Conservation (phyloP, 2,888 invertebrate genomes). For the Cyclophora punctaria region DNA sequence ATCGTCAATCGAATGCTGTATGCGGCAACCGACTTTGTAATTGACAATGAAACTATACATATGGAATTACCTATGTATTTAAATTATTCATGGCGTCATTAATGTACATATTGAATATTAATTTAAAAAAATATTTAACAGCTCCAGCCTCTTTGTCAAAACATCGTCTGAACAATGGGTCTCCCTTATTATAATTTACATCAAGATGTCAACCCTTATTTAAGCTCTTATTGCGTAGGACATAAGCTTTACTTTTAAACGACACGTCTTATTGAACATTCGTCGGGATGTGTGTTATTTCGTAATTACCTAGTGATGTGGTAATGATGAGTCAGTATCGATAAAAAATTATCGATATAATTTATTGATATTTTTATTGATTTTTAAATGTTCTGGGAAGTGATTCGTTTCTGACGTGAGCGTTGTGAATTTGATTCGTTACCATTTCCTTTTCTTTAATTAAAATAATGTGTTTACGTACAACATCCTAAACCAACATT, state of each 20-base stretch:
- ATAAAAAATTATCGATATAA: no score
- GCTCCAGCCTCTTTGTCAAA: constrained; percentile 34
- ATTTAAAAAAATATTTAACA: constrained; percentile 9
- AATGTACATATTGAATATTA: constrained; percentile 9
- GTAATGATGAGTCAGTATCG: neutral
- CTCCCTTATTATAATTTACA: neutral
- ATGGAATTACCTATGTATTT: no score
- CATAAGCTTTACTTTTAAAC: constrained; percentile 9
- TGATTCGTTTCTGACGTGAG: no score
- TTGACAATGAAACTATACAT: neutral
- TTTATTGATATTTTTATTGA: no score
- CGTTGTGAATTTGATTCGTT: no score
- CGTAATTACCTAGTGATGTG: constrained; percentile 26
- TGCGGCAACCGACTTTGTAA: neutral
- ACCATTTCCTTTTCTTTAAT: no score
- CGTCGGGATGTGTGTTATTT: constrained; percentile 22
- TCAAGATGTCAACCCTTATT: no score
- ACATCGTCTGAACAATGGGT: constrained; percentile 25
- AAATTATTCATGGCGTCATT: no score
- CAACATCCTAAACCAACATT: no score
- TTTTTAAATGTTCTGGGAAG: no score
- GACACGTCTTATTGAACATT: constrained; percentile 2
- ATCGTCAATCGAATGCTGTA: no score
- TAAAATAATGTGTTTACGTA: no score
- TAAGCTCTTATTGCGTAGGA: constrained; percentile 4